Evolutionary conservation across 2,113 vertebrate species (phyloP).

Genomic region (Anguilla japonica): DNA sequence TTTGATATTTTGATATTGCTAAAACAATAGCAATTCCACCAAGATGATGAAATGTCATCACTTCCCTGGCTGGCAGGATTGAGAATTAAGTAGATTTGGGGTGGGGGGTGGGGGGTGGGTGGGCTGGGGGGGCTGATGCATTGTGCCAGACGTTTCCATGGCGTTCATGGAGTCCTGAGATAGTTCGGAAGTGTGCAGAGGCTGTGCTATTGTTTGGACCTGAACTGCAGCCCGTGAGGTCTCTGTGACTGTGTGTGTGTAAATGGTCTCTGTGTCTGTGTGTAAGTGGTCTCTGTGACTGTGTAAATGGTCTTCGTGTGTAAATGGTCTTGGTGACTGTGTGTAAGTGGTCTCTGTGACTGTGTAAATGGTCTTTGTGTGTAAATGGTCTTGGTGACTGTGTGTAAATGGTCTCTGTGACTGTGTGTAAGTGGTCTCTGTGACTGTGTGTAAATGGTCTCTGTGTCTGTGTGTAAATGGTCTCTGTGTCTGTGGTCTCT

Average conservation of each 20-base stretch:
- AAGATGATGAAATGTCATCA: background rate
- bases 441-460: too few relatives aligned
- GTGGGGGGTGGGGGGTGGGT: too few relatives aligned
- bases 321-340: too few relatives aligned
- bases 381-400: too few relatives aligned
- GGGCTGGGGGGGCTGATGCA: too few relatives aligned
- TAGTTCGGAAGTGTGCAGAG: background rate
- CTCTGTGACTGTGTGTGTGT: background rate
- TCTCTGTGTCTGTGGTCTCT: too few relatives aligned
- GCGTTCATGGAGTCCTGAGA: background rate
- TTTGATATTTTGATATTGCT: slow-evolving; percentile 41
- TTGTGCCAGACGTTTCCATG: background rate
- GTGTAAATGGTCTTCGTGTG: too few relatives aligned
- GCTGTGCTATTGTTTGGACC: background rate
- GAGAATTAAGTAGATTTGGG: slow-evolving; percentile 14
- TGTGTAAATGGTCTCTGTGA: too few relatives aligned
- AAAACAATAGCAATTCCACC: background rate
- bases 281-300: background rate
- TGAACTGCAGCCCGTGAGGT: background rate
- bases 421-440: too few relatives aligned
- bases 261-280: background rate
- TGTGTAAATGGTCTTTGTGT: too few relatives aligned
- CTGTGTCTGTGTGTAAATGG: too few relatives aligned
- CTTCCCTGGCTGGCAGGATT: background rate
- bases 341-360: too few relatives aligned